Conservation (phyloP, 2,888 invertebrate species). For the Heteromyza rotundicornis region DNA sequence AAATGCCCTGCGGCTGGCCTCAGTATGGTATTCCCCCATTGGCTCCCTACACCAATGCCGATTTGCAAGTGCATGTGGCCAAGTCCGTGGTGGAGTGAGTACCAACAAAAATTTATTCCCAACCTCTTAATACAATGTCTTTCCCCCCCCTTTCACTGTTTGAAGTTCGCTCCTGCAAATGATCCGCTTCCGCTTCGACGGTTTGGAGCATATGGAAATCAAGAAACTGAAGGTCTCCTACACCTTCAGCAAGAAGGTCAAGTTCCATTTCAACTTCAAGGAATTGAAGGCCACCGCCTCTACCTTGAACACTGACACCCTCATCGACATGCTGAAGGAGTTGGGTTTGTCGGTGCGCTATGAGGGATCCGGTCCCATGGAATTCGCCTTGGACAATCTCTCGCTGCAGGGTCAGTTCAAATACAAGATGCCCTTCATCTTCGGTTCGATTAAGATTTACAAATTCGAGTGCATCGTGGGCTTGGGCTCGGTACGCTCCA, state of each 20-base stretch:
- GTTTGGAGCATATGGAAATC: conserved; percentile 47
- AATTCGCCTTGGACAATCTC: conserved; percentile 47
- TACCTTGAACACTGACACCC: conserved; percentile 40
- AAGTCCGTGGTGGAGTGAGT: conserved; percentile 49
- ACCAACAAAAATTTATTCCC: background rate
- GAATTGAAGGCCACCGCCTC: conserved; percentile 43
- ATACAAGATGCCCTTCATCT: conserved; percentile 53
- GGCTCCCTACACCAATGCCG: conserved; percentile 55
- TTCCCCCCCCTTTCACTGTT: background rate
- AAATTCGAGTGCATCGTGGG: conserved; percentile 45
- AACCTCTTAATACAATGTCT: background rate
- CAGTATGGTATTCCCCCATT: conserved; percentile 51
- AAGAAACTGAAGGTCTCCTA: conserved; percentile 51
- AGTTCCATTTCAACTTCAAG: conserved; percentile 45
- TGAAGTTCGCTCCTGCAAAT: conserved; percentile 41
- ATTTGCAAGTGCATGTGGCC: conserved; percentile 42
- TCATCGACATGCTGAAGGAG: conserved; percentile 42
- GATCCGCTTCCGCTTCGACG: conserved; percentile 54
- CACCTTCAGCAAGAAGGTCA: conserved; percentile 48
- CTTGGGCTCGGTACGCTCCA: conserved; percentile 47
- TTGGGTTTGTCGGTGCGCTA: conserved; percentile 49
- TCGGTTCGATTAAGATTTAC: conserved; percentile 54
- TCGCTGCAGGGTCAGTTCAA: conserved; percentile 51
- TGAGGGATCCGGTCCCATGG: conserved; percentile 47
- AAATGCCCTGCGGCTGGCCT: conserved; percentile 57